Evolutionary conservation across 2,797 vertebrate genomes (phyloP), one percentile per base, ranked within the genome.

Genomic region (Danio kyathit): DNA sequence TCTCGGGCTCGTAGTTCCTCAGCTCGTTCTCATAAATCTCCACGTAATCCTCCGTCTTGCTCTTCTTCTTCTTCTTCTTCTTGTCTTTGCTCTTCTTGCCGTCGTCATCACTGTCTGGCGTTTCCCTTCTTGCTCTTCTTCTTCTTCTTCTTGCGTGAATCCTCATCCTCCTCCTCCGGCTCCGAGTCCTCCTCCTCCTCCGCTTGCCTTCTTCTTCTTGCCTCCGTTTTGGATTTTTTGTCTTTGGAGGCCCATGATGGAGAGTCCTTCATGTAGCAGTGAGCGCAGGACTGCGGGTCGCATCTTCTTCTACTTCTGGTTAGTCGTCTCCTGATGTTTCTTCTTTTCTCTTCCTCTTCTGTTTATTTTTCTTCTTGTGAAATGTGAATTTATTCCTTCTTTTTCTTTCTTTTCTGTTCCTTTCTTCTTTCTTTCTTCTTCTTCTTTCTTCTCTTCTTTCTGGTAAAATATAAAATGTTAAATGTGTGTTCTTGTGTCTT

Each of bases 1-100:
- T 89, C 0, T 97, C 96, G 0, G 95, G 93, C 74, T 93, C 87
- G 0, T 98, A 98, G 89, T 92, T 95, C 49, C 91, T 93, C 49
- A 99, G 94, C 75, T 98, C 96, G 13, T 92, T 94, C 86, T 99
- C 96, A 0, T 98, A 99, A 86, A 97, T 89, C 86, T 95, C 95
- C 12, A 95, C 89, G n/a, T 97, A 99, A 65, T 97, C 95, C 0
- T 96, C 94, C 0, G 92, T 91, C 84, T 90, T 87, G 38, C 41
- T 54, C 85, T 98, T 97, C 79, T 92, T 93, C 84, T 94, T 54
- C 85, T n/a, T 97, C 80, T 92, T 93, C 84, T 94, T 95, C 57
- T 94, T 90, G 82, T 90, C 89, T 90, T 94, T 91, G 16, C 91
- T 88, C 87, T 92, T 89, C 87, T 92, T 94, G 70, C 86, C 87